Evolutionary conservation across 2,113 vertebrate genomes (phyloP).

Genomic region (Cyanistes caeruleus): DNA sequence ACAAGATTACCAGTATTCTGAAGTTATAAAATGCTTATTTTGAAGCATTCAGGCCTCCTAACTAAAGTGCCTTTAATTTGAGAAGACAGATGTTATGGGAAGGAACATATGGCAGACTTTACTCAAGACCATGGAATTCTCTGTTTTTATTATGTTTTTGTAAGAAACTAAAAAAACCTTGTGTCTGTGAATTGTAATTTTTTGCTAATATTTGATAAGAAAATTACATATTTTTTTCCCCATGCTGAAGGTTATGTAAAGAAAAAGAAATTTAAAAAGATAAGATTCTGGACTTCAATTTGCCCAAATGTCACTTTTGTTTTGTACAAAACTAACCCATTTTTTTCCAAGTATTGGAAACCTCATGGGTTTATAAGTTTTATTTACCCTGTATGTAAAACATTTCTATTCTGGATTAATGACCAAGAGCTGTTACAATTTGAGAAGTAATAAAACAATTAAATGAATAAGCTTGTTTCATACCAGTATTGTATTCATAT

Average conservation of each 20-base stretch:
- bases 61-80: background rate
- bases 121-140: background rate
- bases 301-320: background rate
- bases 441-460: background rate
- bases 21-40: background rate
- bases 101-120: background rate
- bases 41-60: background rate
- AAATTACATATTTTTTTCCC: background rate
- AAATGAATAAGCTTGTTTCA: background rate
- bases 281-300: rapidly evolving
- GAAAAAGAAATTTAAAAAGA: background rate
- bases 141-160: background rate
- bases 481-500: background rate
- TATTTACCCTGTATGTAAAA: background rate
- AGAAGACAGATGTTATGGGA: background rate
- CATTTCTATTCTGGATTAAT: background rate
- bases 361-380: background rate
- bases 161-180: background rate
- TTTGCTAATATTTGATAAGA: background rate
- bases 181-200: background rate
- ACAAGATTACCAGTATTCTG: background rate
- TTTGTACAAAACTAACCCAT: background rate
- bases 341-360: background rate
- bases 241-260: background rate
- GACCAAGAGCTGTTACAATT: background rate